These are phyloP conservation scores for Melipona beecheii DNA, from an alignment of 2,888 invertebrate species.

Conservation along the genomic window DNA sequence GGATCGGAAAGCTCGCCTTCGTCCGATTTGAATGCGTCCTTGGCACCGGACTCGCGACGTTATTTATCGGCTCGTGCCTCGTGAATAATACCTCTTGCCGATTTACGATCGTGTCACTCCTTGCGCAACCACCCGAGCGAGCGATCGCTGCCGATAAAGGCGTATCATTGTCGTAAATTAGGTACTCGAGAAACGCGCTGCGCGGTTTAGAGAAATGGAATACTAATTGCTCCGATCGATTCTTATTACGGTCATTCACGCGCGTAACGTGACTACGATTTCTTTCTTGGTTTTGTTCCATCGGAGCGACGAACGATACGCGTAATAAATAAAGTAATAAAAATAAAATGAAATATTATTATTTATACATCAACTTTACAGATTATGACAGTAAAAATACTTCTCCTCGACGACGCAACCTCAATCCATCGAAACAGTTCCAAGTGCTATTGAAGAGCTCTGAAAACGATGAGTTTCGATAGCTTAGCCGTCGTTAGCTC, in stretches of 20 bases:
- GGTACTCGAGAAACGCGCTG: not conserved
- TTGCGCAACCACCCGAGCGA: not conserved
- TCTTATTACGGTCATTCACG: not conserved
- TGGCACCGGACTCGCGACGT: not conserved
- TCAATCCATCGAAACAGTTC: not conserved
- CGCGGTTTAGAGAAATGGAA: not conserved
- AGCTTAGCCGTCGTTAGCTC: not conserved
- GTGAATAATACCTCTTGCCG: not conserved
- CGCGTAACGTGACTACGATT: not conserved
- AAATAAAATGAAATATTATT: too few species aligned
- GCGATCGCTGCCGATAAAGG: not conserved
- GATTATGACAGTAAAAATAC: too few species aligned
- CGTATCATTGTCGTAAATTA: not conserved
- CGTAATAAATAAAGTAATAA: too few species aligned
- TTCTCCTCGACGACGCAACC: not conserved
- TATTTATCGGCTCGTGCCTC: slow-evolving; percentile 22
- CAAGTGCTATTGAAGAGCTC: too few species aligned
- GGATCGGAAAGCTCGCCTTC: not conserved
- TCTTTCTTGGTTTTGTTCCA: too few species aligned
- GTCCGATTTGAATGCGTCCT: slow-evolving; percentile 23
- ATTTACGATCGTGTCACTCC: slow-evolving; percentile 2
- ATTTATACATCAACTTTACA: too few species aligned
- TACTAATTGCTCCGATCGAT: not conserved
- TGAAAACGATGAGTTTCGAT: not conserved
- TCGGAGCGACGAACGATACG: too few species aligned